phyloP scores from a whole-genome alignment of 1,140 invertebrate species.

The Rhagoletis zephyria region DNA sequence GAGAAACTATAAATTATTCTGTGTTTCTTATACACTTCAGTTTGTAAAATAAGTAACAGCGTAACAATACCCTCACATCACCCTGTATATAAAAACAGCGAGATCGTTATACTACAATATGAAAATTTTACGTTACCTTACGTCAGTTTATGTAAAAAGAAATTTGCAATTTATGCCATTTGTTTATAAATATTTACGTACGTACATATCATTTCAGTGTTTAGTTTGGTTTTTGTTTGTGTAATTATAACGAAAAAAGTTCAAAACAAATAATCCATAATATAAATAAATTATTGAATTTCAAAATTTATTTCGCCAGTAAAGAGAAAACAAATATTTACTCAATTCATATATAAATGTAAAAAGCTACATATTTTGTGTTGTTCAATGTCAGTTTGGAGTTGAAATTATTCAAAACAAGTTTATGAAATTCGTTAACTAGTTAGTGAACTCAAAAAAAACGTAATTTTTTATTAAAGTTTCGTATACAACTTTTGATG shows the following conservation, averaged over 20 bases:
- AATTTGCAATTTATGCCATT: constrained; percentile 4
- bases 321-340: constrained; percentile 58
- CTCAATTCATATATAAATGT: neutral
- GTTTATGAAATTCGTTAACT: constrained; percentile 1
- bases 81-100: constrained; percentile 53
- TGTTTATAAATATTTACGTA: neutral
- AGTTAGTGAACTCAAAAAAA: constrained; percentile 23
- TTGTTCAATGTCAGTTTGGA: constrained; percentile 73
- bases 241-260: constrained; percentile 58
- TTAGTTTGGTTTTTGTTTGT: constrained; percentile 51
- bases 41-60: neutral
- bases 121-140: constrained; percentile 30
- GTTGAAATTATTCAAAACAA: constrained; percentile 59
- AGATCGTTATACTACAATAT: neutral
- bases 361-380: constrained; percentile 63
- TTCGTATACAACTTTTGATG: constrained; percentile 41
- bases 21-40: neutral
- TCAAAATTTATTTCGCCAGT: constrained; percentile 16
- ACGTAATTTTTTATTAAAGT: constrained; percentile 9
- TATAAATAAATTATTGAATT: neutral
- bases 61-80: constrained; percentile 31
- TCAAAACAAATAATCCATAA: constrained; percentile 56
- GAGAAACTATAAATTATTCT: neutral
- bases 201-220: constrained; percentile 61
- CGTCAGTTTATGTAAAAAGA: constrained; percentile 3